Percentiles rank a stretch among this genome's conserved stretches.
phyloP scores from a whole-genome alignment of 2,113 vertebrate genomes.

The Myanophis thanlyinensis region DNA sequence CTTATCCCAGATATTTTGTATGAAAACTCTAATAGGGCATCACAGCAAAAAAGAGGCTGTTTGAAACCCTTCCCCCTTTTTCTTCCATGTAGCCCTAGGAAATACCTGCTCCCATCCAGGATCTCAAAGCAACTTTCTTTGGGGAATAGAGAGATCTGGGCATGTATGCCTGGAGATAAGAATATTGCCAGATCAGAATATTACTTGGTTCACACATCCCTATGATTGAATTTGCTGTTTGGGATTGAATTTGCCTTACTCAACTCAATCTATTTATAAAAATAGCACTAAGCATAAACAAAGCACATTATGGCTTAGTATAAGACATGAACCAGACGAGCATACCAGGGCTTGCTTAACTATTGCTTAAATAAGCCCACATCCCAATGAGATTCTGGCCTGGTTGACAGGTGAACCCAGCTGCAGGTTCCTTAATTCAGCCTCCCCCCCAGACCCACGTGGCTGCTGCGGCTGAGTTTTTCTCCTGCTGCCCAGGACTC shows the following conservation, averaged over 20 bases:
- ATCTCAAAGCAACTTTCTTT: background rate
- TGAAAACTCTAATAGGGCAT: background rate
- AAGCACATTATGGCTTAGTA: background rate
- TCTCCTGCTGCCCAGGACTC: background rate
- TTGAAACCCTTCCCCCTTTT: background rate
- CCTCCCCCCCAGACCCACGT: rapidly evolving
- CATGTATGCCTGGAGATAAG: background rate
- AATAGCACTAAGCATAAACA: background rate
- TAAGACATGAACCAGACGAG: background rate
- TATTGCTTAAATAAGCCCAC: background rate
- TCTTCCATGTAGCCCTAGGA: background rate
- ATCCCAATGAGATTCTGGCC: background rate
- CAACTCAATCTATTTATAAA: background rate
- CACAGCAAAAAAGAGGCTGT: background rate
- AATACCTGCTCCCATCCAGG: background rate
- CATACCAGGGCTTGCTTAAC: background rate
- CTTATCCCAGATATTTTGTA: background rate
- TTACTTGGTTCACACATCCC: background rate
- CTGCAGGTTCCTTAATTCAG: background rate
- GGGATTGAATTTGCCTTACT: background rate
- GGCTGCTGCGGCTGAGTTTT: background rate
- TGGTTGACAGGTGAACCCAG: background rate
- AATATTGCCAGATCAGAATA: background rate
- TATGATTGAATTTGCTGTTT: background rate
- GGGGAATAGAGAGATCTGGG: background rate